Conservation (phyloP, 2,797 vertebrate species). For the Rousettus madagascariensis region DNA sequence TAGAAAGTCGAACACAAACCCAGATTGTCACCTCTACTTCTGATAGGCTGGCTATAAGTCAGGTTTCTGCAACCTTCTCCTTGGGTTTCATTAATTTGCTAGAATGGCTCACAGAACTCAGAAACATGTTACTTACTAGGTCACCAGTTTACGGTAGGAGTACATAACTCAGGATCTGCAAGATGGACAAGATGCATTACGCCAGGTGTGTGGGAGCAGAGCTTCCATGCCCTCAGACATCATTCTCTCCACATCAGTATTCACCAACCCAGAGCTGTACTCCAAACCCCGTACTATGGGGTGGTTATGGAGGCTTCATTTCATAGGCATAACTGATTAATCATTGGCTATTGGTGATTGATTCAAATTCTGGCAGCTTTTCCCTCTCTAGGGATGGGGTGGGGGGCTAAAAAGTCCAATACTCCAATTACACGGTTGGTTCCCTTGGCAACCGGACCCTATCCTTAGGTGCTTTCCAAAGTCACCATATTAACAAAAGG, state of each 20-base stretch:
- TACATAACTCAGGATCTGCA: neutral
- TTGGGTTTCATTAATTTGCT: neutral
- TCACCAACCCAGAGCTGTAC: neutral
- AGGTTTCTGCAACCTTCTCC: neutral
- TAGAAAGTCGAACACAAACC: neutral
- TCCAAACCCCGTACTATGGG: neutral
- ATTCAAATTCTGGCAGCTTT: neutral
- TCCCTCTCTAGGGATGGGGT: neutral
- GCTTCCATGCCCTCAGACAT: neutral
- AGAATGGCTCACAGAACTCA: neutral
- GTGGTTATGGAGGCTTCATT: neutral
- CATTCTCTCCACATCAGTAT: neutral
- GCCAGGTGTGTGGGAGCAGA: too few relatives aligned
- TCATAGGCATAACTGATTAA: neutral
- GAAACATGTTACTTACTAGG: neutral
- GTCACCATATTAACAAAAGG: neutral
- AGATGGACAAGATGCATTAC: neutral
- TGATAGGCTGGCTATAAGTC: neutral
- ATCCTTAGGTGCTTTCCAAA: neutral
- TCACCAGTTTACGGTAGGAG: neutral
- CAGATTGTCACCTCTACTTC: neutral
- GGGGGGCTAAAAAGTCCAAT: neutral
- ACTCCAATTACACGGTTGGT: neutral
- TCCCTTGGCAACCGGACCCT: neutral
- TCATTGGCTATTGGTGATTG: neutral